These are phyloP conservation scores for Lagopus muta DNA, from an alignment of 2,113 vertebrate genomes.

Conservation along the genomic window DNA sequence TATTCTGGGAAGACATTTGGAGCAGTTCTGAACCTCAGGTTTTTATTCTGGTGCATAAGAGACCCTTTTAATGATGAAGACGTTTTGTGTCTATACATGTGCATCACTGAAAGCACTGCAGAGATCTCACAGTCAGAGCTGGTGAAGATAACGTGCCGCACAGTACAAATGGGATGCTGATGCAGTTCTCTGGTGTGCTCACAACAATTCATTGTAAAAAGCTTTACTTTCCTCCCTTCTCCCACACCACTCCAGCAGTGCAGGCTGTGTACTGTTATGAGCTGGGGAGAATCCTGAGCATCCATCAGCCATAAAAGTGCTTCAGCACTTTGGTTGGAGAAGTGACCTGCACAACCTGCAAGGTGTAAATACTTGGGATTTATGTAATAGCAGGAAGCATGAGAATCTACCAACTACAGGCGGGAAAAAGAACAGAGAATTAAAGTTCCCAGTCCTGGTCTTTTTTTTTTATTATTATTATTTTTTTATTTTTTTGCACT, in stretches of 20 bases:
- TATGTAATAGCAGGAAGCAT: neutral
- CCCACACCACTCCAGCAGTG: accelerated
- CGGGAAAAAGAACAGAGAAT: neutral
- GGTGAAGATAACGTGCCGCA: neutral
- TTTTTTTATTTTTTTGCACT: neutral
- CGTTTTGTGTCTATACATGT: neutral
- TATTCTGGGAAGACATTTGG: neutral
- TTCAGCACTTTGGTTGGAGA: neutral
- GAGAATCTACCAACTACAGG: neutral
- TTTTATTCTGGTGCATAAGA: neutral
- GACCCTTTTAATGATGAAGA: neutral
- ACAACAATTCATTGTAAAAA: neutral
- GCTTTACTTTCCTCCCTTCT: neutral
- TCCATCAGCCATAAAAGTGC: neutral
- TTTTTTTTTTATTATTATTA: neutral
- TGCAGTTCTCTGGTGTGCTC: neutral
- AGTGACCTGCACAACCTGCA: neutral
- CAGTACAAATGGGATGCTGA: neutral
- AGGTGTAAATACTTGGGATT: neutral
- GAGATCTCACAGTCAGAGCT: neutral
- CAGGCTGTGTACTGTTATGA: accelerated
- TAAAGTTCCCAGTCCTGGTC: neutral
- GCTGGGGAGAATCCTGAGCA: neutral
- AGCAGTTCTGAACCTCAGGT: neutral
- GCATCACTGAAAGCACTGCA: neutral